Evolutionary conservation across 2,888 invertebrate species (phyloP).

Genomic region (Melanostoma scalare): DNA sequence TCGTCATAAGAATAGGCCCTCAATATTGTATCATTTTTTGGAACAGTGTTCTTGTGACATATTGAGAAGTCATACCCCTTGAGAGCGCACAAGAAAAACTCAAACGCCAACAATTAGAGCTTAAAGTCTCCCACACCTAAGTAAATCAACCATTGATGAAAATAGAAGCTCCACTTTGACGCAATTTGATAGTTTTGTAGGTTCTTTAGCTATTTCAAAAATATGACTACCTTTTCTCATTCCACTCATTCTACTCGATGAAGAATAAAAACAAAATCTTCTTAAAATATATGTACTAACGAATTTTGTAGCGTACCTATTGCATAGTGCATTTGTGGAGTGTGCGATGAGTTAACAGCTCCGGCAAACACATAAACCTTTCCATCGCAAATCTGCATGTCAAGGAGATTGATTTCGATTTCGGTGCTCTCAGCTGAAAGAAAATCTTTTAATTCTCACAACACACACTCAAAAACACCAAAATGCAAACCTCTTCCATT

Average conservation of each 20-base stretch:
- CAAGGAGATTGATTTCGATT: constrained; percentile 88
- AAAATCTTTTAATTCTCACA: not conserved
- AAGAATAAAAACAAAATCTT: not conserved
- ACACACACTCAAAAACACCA: not conserved
- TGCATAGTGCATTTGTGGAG: constrained; percentile 88
- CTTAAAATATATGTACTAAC: not conserved
- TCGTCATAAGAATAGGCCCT: too few species aligned
- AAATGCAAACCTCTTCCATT: constrained; percentile 81
- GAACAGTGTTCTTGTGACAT: too few species aligned
- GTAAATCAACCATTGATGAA: too few species aligned
- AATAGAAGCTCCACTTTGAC: too few species aligned
- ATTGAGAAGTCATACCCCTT: too few species aligned
- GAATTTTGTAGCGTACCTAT: constrained; percentile 83
- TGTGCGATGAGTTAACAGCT: constrained; percentile 86
- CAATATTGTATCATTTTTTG: too few species aligned
- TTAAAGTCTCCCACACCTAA: too few species aligned
- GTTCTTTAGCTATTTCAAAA: too few species aligned
- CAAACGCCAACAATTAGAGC: too few species aligned
- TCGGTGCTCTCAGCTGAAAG: constrained; percentile 83
- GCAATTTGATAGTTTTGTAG: too few species aligned
- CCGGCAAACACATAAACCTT: constrained; percentile 89
- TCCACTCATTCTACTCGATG: not conserved
- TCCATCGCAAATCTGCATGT: constrained; percentile 88
- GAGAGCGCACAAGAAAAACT: too few species aligned
- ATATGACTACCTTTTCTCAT: too few species aligned